phyloP scores from a whole-genome alignment of 2,888 invertebrate species.

The Pristionchus maxplancki region DNA sequence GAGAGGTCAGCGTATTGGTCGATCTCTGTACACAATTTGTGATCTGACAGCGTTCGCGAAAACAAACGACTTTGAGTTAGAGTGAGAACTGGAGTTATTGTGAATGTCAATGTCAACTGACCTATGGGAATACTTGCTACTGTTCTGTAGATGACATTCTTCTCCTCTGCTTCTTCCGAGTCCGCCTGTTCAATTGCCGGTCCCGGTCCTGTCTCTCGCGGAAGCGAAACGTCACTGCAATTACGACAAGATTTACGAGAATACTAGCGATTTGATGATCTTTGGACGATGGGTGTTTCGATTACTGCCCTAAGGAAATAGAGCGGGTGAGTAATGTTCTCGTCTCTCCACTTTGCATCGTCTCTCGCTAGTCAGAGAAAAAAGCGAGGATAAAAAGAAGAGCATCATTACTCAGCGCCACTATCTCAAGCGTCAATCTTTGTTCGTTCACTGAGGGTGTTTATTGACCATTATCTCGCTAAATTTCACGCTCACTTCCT shows the following conservation, averaged over 20 bases:
- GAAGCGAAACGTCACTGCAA: constrained; percentile 42
- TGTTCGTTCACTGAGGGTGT: background rate
- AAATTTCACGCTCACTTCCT: no score
- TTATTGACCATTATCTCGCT: no score
- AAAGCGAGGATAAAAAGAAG: no score
- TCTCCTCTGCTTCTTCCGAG: constrained; percentile 43
- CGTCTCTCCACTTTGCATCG: no score
- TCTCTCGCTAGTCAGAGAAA: no score
- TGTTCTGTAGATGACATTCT: constrained; percentile 29
- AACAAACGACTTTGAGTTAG: background rate
- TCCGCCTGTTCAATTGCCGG: constrained; percentile 41
- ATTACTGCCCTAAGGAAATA: no score
- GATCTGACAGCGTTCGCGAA: background rate
- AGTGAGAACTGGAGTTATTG: background rate
- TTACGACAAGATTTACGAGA: no score
- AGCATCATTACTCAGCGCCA: no score
- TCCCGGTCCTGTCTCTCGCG: constrained; percentile 27
- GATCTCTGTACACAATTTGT: background rate
- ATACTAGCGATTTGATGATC: no score
- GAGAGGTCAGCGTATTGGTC: background rate
- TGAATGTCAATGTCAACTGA: background rate
- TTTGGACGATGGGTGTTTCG: no score
- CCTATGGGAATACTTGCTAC: constrained; percentile 49
- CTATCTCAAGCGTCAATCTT: background rate
- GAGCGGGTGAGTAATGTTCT: no score